Percentiles rank a stretch among this genome's conserved stretches.
Evolutionary conservation across 1,140 invertebrate species (phyloP).

Genomic region (Papilio polyxenes): DNA sequence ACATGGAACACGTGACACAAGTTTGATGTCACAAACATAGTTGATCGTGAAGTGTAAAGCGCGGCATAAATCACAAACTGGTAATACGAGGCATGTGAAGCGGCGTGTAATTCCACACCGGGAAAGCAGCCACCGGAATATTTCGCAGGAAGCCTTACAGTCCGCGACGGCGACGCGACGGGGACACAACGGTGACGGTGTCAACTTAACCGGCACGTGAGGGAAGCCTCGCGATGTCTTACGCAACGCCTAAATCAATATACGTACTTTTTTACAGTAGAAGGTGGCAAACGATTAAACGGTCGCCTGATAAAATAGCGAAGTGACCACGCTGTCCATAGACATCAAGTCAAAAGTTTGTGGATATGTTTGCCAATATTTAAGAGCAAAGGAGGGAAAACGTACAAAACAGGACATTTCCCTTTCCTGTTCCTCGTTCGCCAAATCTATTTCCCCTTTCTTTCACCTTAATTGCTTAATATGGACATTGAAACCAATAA

Average conservation of each 20-base stretch:
- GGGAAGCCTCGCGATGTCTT: constrained; percentile 17
- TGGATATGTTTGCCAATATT: no score
- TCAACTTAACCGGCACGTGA: constrained; percentile 20
- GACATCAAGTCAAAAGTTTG: no score
- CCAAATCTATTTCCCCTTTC: neutral
- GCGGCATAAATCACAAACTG: constrained; percentile 32
- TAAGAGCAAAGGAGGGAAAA: no score
- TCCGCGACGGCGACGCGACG: constrained; percentile 1
- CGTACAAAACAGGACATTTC: no score
- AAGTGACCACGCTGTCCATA: neutral
- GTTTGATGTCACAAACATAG: constrained; percentile 12
- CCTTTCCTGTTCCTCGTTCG: neutral
- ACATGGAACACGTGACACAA: neutral
- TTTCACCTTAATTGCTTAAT: no score
- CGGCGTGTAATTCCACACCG: constrained; percentile 35
- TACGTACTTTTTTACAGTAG: neutral
- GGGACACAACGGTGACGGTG: neutral
- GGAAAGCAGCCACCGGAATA: constrained; percentile 31
- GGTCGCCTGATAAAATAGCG: no score
- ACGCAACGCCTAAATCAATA: constrained; percentile 18
- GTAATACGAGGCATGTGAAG: constrained; percentile 30
- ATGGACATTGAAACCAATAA: neutral
- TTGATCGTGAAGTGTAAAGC: neutral
- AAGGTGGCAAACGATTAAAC: neutral
- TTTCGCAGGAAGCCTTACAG: constrained; percentile 33